phyloP scores from a whole-genome alignment of 2,797 vertebrate species.

The Poecilia wingei region DNA sequence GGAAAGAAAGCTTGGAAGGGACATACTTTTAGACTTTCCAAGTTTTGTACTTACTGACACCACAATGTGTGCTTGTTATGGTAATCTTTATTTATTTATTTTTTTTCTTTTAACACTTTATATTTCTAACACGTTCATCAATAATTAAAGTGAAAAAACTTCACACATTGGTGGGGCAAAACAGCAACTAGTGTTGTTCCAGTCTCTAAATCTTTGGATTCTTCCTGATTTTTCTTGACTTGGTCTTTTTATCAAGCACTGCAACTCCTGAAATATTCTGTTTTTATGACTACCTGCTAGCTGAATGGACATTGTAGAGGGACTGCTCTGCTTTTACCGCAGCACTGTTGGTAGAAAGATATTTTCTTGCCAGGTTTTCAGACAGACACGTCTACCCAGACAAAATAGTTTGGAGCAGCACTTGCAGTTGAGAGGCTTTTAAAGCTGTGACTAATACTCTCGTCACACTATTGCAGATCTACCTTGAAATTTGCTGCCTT shows the following conservation, averaged over 20 bases:
- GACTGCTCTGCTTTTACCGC: neutral
- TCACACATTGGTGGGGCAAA: neutral
- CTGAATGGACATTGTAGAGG: neutral
- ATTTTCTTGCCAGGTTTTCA: neutral
- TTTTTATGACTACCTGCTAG: neutral
- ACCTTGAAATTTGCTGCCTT: neutral
- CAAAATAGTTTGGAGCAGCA: neutral
- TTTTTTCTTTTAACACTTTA: neutral
- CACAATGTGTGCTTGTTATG: neutral
- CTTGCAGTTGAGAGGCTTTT: neutral
- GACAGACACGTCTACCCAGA: neutral
- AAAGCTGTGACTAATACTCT: neutral
- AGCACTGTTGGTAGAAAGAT: neutral
- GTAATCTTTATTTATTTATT: neutral
- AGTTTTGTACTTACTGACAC: neutral
- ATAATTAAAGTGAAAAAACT: neutral
- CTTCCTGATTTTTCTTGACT: neutral
- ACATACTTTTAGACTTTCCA: neutral
- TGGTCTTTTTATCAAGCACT: neutral
- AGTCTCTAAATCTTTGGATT: neutral
- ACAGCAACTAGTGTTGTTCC: neutral
- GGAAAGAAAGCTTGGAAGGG: neutral
- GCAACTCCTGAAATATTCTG: neutral
- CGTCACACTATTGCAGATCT: neutral
- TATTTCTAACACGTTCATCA: neutral